Conservation (phyloP, 2,797 vertebrate species). For the Hoplostethus atlanticus region DNA sequence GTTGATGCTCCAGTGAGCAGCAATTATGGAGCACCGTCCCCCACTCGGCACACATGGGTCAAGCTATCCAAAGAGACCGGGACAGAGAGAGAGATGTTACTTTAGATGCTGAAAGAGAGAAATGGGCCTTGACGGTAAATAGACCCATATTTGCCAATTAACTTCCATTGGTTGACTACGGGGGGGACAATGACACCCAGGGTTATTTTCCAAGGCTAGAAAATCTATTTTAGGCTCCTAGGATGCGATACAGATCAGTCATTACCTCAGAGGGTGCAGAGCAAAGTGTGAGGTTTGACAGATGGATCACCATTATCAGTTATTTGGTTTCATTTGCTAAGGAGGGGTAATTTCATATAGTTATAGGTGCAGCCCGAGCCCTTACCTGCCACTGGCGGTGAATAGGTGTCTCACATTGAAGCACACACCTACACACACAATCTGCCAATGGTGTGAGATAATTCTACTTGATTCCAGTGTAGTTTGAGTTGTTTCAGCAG, state of each 20-base stretch:
- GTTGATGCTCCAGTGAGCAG: constrained; percentile 46
- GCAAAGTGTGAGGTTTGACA: constrained; percentile 38
- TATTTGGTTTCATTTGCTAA: constrained; percentile 55
- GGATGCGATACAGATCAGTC: constrained; percentile 46
- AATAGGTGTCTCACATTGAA: neutral
- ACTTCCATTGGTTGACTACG: constrained; percentile 29
- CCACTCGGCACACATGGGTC: constrained; percentile 51
- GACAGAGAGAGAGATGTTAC: constrained; percentile 35
- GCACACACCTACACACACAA: neutral
- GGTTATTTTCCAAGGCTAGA: constrained; percentile 58
- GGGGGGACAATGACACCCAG: constrained; percentile 46
- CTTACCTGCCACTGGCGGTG: constrained; percentile 16
- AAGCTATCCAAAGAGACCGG: constrained; percentile 43
- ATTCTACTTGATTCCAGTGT: no score
- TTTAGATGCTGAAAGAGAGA: constrained; percentile 37
- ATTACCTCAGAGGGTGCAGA: constrained; percentile 52
- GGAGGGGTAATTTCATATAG: constrained; percentile 39
- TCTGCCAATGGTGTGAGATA: no score
- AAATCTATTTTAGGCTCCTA: constrained; percentile 43
- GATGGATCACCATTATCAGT: constrained; percentile 62
- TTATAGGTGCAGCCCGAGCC: constrained; percentile 31
- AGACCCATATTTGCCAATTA: constrained; percentile 65
- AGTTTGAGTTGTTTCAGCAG: no score
- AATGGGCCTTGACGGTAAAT: constrained; percentile 56
- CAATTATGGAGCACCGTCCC: constrained; percentile 23